phyloP scores from a whole-genome alignment of 2,888 invertebrate genomes.

The Euclidia mi region DNA sequence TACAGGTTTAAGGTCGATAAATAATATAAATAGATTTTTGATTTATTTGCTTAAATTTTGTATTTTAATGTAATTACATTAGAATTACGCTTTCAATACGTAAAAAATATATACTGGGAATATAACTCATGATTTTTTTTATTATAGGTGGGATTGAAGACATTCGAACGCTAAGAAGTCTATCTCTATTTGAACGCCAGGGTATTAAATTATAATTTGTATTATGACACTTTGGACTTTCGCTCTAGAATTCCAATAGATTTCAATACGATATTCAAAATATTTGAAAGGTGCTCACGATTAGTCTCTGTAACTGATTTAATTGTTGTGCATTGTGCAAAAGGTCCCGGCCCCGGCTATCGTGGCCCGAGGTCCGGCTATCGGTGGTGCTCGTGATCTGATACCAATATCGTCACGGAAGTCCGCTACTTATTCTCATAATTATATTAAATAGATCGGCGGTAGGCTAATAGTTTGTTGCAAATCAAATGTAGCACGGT shows the following conservation, averaged over 20 bases:
- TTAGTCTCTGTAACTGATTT: constrained; percentile 50
- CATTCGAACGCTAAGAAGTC: no score
- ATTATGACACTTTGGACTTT: constrained; percentile 18
- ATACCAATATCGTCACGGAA: constrained; percentile 73
- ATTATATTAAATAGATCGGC: constrained; percentile 29
- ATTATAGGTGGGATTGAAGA: no score
- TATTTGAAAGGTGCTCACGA: constrained; percentile 65
- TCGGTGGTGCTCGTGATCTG: constrained; percentile 59
- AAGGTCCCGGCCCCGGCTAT: constrained; percentile 47
- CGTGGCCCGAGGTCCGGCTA: constrained; percentile 57
- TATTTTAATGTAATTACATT: no score
- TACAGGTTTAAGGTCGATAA: no score
- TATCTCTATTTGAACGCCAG: no score
- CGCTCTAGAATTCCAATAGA: constrained; percentile 21
- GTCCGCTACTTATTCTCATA: constrained; percentile 61
- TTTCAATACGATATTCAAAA: constrained; percentile 53
- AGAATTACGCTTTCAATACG: no score
- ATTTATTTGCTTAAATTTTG: no score
- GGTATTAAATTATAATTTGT: no score
- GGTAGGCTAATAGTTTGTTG: neutral
- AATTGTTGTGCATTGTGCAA: constrained; percentile 55
- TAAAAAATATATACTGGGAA: no score
- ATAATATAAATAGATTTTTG: no score
- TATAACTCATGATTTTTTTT: no score
- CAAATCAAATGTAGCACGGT: neutral